A percentile compares a stretch with the other conserved stretches of the same genome.
Evolutionary conservation across 2,113 vertebrate genomes (phyloP).

Genomic region (Psilopsiagon aymara): DNA sequence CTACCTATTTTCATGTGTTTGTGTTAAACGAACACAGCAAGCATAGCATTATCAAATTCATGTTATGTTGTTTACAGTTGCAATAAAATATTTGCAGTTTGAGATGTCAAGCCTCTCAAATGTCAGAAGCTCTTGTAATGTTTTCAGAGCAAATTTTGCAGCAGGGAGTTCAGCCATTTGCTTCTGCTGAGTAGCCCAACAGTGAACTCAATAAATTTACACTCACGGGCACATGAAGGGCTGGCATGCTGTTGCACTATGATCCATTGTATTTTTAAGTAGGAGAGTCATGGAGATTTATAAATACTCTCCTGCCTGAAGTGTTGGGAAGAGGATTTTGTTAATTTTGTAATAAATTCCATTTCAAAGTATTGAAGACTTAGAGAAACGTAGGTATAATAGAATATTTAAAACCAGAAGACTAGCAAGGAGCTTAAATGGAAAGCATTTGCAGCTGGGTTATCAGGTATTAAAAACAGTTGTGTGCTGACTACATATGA

Average conservation of each 20-base stretch:
- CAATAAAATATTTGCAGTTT: neutral
- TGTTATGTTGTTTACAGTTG: neutral
- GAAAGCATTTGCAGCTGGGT: neutral
- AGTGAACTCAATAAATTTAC: neutral
- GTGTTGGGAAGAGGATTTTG: neutral
- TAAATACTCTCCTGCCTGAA: neutral
- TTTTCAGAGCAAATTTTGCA: neutral
- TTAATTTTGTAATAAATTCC: neutral
- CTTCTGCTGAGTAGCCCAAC: neutral
- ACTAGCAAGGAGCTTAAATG: neutral
- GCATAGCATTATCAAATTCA: neutral
- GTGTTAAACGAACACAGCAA: neutral
- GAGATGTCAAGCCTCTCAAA: neutral
- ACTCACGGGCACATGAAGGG: neutral
- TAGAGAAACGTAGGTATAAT: neutral
- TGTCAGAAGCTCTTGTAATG: neutral
- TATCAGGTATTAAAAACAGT: neutral
- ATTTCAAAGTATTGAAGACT: neutral
- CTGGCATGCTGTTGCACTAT: fast-evolving
- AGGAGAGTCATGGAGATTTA: neutral
- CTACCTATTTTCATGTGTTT: neutral
- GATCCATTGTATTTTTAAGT: neutral
- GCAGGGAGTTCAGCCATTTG: fast-evolving
- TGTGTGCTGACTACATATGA: neutral
- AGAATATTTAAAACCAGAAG: neutral